Conservation (phyloP, 2,797 vertebrate species). For the Myiotriccus ornatus region DNA sequence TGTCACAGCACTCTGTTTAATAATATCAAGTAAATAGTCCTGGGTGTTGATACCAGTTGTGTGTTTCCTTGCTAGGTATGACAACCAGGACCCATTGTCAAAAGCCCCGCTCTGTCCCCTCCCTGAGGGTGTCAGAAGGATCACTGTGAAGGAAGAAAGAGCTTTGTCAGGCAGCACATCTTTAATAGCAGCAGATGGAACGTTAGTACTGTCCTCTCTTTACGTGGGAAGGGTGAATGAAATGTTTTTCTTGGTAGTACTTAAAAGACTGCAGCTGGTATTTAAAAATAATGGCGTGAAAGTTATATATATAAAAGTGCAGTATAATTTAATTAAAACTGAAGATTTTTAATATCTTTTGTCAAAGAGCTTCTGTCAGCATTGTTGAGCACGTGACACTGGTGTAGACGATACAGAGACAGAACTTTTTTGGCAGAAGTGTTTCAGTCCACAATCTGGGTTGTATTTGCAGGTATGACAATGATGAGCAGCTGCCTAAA, state of each 20-base stretch:
- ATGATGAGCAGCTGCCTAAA: neutral
- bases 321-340: neutral
- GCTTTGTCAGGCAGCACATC: neutral
- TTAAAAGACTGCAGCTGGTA: neutral
- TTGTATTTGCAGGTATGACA: constrained; percentile 10
- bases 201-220: neutral
- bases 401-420: neutral
- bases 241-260: neutral
- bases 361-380: neutral
- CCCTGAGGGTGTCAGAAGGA: neutral
- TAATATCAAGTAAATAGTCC: neutral
- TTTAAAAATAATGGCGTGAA: neutral
- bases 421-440: neutral
- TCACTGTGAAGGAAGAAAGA: neutral
- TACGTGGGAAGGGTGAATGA: neutral
- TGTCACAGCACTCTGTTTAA: neutral
- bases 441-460: neutral
- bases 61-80: neutral
- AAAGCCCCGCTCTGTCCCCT: neutral
- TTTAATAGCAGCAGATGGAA: constrained; percentile 19
- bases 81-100: neutral
- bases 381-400: neutral
- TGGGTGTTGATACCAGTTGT: neutral
- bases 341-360: neutral
- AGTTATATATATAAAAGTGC: neutral